phyloP scores from a whole-genome alignment of 2,888 invertebrate species.

The Hanleya hanleyi region DNA sequence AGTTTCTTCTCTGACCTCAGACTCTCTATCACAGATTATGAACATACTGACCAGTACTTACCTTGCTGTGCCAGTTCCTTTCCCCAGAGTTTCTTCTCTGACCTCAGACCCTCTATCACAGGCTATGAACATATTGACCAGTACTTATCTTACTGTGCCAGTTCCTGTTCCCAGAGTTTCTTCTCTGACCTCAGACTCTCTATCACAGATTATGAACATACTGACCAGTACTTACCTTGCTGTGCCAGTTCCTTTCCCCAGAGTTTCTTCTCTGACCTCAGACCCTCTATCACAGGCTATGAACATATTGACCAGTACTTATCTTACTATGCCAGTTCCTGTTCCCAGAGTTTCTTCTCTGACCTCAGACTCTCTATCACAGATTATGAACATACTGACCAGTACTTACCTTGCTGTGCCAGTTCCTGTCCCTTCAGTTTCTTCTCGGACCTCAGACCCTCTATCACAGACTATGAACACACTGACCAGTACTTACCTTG shows the following conservation, averaged over 20 bases:
- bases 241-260: slow-evolving; percentile 73
- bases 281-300: slow-evolving; percentile 70
- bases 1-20: slow-evolving; percentile 70
- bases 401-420: slow-evolving; percentile 68
- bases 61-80: slow-evolving; percentile 73
- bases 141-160: slow-evolving; percentile 71
- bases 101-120: slow-evolving; percentile 69
- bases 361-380: slow-evolving; percentile 70
- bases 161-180: slow-evolving; percentile 71
- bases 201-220: too few relatives aligned
- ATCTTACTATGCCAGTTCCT: slow-evolving; percentile 73
- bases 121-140: too few relatives aligned
- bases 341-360: too few relatives aligned
- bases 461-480: slow-evolving; percentile 64
- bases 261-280: slow-evolving; percentile 69
- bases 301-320: too few relatives aligned
- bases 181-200: slow-evolving; percentile 70
- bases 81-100: slow-evolving; percentile 71
- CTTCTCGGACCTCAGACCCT: slow-evolving; percentile 69
- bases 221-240: slow-evolving; percentile 68
- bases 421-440: slow-evolving; percentile 72
- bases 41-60: too few relatives aligned
- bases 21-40: slow-evolving; percentile 70
- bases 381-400: slow-evolving; percentile 48
- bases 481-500: too few relatives aligned